A percentile compares a stretch with the other conserved stretches of the same genome.
phyloP scores from a whole-genome alignment of 2,888 invertebrate genomes.

The Cancer borealis region DNA sequence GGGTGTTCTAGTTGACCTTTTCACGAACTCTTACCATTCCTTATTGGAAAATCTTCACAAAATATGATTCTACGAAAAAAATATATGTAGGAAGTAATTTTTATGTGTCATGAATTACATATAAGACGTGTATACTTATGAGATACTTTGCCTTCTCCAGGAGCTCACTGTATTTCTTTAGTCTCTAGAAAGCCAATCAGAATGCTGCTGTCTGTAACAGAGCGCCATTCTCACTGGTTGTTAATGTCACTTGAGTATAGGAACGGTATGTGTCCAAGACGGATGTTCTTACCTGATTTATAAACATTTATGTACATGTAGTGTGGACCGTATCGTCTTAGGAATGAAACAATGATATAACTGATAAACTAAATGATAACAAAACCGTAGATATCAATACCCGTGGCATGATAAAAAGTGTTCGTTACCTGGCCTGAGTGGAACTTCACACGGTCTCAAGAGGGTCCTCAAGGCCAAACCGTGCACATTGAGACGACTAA shows the following conservation, averaged over 20 bases:
- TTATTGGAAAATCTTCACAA: background rate
- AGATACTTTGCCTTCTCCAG: slow-evolving; percentile 43
- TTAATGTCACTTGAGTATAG: slow-evolving; percentile 70
- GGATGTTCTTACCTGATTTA: slow-evolving; percentile 74
- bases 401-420: slow-evolving; percentile 53
- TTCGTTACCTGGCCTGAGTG: slow-evolving; percentile 42
- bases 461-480: background rate
- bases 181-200: slow-evolving; percentile 70
- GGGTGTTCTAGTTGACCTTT: background rate
- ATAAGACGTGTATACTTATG: slow-evolving; percentile 17
- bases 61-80: background rate
- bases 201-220: slow-evolving; percentile 45
- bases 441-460: background rate
- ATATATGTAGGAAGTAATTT: background rate
- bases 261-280: slow-evolving; percentile 72
- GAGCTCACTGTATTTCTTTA: slow-evolving; percentile 69
- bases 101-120: background rate
- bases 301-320: slow-evolving; percentile 72
- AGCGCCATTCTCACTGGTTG: slow-evolving; percentile 68
- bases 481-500: background rate
- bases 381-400: slow-evolving; percentile 55
- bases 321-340: slow-evolving; percentile 73
- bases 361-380: slow-evolving; percentile 46
- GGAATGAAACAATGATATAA: slow-evolving; percentile 68
- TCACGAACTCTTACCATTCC: background rate